A percentile compares a stretch with the other conserved stretches of the same genome.
phyloP scores from a whole-genome alignment of 2,888 invertebrate genomes.

The Psococerastis gibbosa region DNA sequence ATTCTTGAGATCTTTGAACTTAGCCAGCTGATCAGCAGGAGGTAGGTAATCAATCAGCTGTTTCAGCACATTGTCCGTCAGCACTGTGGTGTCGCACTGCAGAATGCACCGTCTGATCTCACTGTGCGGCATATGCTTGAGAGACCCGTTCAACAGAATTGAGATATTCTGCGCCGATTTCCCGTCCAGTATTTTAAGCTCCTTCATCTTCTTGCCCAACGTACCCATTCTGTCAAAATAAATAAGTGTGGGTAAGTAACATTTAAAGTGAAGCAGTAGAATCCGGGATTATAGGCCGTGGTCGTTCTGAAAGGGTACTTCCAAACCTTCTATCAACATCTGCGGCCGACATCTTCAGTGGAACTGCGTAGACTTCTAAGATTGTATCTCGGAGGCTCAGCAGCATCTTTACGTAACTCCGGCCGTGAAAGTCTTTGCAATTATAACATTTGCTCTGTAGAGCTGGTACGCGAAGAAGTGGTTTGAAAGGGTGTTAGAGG shows the following conservation, averaged over 20 bases:
- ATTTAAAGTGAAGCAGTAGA: background rate
- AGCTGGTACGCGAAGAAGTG: too few relatives aligned
- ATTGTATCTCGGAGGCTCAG: too few relatives aligned
- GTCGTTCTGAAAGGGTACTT: too few relatives aligned
- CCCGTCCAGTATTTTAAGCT: slow-evolving; percentile 76
- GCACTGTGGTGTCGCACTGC: slow-evolving; percentile 65
- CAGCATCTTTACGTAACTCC: too few relatives aligned
- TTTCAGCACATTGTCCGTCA: slow-evolving; percentile 74
- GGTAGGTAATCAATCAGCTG: slow-evolving; percentile 84
- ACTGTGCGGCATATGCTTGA: slow-evolving; percentile 68
- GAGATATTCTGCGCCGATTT: slow-evolving; percentile 87
- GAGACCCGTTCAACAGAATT: slow-evolving; percentile 63
- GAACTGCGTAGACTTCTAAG: too few relatives aligned
- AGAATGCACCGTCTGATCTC: slow-evolving; percentile 67
- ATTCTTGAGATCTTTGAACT: slow-evolving; percentile 56
- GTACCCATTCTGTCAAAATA: slow-evolving; percentile 34
- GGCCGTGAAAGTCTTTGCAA: too few relatives aligned
- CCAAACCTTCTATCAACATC: too few relatives aligned
- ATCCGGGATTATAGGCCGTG: too few relatives aligned
- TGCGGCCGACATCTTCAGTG: too few relatives aligned
- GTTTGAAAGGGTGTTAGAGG: too few relatives aligned
- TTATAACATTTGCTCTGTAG: too few relatives aligned
- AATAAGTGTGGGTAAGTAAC: slow-evolving; percentile 2
- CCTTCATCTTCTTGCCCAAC: slow-evolving; percentile 63
- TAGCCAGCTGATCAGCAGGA: slow-evolving; percentile 71